Percentiles rank a stretch among this genome's conserved stretches.
These are phyloP conservation scores for Liodrosophila aerea DNA, from an alignment of 2,888 invertebrate genomes.

Conservation along the genomic window DNA sequence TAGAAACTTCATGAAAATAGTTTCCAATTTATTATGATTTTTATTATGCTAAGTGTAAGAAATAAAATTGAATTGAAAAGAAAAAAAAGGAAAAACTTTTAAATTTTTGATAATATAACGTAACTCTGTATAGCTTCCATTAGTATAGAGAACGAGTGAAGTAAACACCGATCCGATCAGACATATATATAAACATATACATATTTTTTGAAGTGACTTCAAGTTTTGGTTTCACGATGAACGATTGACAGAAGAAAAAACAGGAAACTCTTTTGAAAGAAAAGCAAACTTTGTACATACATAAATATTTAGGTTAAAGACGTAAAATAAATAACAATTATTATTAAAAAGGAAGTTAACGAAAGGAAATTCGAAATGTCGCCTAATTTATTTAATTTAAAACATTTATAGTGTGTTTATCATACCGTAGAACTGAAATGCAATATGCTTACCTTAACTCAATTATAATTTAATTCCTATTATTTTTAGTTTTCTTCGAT, in stretches of 20 bases:
- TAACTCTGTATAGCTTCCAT: constrained; percentile 57
- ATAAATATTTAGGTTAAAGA: constrained; percentile 26
- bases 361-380: constrained; percentile 43
- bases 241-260: constrained; percentile 23
- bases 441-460: constrained; percentile 76
- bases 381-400: constrained; percentile 61
- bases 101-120: constrained; percentile 10
- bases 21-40: constrained; percentile 15
- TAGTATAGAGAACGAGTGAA: constrained; percentile 39
- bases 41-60: not conserved
- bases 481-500: constrained; percentile 56
- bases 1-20: constrained; percentile 4
- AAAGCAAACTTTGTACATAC: constrained; percentile 38
- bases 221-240: constrained; percentile 48
- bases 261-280: constrained; percentile 43
- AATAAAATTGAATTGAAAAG: constrained; percentile 4
- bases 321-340: constrained; percentile 5
- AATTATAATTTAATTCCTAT: constrained; percentile 70
- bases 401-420: constrained; percentile 50
- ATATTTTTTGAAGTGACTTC: constrained; percentile 52
- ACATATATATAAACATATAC: constrained; percentile 10
- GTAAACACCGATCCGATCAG: constrained; percentile 18
- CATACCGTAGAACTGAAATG: constrained; percentile 73
- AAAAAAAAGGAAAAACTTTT: constrained; percentile 11
- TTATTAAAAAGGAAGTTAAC: constrained; percentile 21